Conservation (phyloP, 2,888 invertebrate genomes). For the Diarsia dahlii region DNA sequence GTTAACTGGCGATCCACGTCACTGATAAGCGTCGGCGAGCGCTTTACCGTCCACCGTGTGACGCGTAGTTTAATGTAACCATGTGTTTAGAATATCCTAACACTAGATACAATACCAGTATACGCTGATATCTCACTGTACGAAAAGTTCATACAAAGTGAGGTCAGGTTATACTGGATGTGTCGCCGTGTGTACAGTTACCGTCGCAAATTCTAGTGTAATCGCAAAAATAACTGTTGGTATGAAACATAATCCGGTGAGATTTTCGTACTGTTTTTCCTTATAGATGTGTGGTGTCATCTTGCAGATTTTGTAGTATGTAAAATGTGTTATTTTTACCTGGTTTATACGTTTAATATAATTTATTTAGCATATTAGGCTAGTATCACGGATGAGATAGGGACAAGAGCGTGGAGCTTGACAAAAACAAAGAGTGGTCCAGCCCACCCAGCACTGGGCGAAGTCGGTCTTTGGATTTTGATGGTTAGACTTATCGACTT, state of each 20-base stretch:
- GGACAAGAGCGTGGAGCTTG: too few relatives aligned
- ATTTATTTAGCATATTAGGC: background rate
- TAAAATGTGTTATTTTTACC: background rate
- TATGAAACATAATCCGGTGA: conserved; percentile 13
- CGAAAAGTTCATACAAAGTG: too few relatives aligned
- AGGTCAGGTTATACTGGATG: too few relatives aligned
- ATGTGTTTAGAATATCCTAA: conserved; percentile 61
- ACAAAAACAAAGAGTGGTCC: too few relatives aligned
- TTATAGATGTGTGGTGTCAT: conserved; percentile 9
- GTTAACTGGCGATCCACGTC: conserved; percentile 71
- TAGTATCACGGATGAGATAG: too few relatives aligned
- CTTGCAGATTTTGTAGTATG: background rate
- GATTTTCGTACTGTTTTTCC: conserved; percentile 40
- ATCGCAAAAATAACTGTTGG: conserved; percentile 52
- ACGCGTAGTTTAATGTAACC: conserved; percentile 53
- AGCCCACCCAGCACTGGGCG: too few relatives aligned
- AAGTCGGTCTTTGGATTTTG: too few relatives aligned
- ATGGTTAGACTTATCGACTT: background rate
- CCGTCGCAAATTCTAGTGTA: conserved; percentile 34
- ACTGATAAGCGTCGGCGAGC: conserved; percentile 66
- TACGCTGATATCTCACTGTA: too few relatives aligned
- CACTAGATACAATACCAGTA: background rate
- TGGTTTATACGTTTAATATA: background rate
- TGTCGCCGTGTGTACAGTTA: conserved; percentile 37
- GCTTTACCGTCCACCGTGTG: conserved; percentile 46